Conservation (phyloP, 1,140 invertebrate genomes). For the Plectrocnemia conspersa region DNA sequence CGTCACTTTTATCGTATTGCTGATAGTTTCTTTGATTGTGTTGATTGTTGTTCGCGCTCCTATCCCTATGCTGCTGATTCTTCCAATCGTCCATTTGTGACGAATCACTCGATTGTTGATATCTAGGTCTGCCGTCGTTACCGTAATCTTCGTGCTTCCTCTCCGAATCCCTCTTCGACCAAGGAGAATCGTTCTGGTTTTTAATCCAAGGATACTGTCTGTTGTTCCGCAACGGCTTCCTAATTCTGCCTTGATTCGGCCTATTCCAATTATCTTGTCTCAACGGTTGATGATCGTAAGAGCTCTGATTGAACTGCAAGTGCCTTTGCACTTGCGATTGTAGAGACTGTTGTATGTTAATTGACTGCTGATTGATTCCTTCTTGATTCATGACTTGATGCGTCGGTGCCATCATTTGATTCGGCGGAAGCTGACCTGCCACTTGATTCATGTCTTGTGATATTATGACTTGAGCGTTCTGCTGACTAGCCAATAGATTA, state of each 20-base stretch:
- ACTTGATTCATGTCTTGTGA: conserved; percentile 9
- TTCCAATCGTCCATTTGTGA: conserved; percentile 11
- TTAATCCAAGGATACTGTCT: conserved; percentile 30
- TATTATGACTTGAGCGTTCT: conserved; percentile 13
- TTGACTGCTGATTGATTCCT: conserved; percentile 23
- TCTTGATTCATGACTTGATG: neutral
- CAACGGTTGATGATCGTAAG: conserved; percentile 14
- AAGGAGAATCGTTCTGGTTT: conserved; percentile 18
- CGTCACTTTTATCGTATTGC: conserved; percentile 15
- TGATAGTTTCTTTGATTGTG: conserved; percentile 7
- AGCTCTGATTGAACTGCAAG: conserved; percentile 12
- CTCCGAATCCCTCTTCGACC: conserved; percentile 24
- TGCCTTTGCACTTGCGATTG: conserved; percentile 5
- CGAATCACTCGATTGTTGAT: conserved; percentile 8
- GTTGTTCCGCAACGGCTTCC: conserved; percentile 19
- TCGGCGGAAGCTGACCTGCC: conserved; percentile 7
- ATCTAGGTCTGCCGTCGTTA: conserved; percentile 17
- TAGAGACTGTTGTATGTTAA: neutral
- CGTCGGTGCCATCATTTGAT: neutral
- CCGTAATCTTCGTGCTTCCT: conserved; percentile 26
- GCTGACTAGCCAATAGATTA: conserved; percentile 9
- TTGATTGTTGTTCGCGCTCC: neutral
- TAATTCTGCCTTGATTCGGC: conserved; percentile 19
- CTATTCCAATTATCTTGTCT: conserved; percentile 25
- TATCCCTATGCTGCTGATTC: conserved; percentile 9